Conservation (phyloP, 2,797 vertebrate genomes). For the Microchirus variegatus region DNA sequence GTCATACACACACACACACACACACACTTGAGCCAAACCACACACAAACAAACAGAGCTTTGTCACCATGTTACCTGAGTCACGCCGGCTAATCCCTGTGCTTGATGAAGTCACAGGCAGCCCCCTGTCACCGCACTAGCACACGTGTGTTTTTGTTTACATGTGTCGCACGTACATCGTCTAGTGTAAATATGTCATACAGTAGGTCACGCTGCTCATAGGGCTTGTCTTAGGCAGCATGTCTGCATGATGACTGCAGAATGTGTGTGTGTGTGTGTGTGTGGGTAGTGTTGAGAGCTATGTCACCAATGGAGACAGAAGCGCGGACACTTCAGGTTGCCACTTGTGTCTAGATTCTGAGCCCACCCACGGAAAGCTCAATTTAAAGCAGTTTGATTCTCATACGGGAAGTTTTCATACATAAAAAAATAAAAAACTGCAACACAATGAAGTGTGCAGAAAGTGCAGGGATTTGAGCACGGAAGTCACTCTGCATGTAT, state of each 20-base stretch:
- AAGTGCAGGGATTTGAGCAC: too few species aligned
- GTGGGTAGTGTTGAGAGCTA: slow-evolving; percentile 61
- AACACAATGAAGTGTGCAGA: too few species aligned
- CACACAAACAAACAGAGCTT: slow-evolving; percentile 61
- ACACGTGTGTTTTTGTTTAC: slow-evolving; percentile 26
- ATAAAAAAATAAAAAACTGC: too few species aligned
- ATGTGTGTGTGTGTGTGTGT: slow-evolving; percentile 19
- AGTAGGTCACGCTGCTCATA: slow-evolving; percentile 63
- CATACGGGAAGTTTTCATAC: neutral
- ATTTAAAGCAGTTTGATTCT: slow-evolving; percentile 27
- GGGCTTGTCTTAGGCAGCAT: slow-evolving; percentile 56
- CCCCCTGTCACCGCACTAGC: slow-evolving; percentile 49
- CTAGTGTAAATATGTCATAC: slow-evolving; percentile 73
- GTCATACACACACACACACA: slow-evolving; percentile 9
- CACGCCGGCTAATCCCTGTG: slow-evolving; percentile 70
- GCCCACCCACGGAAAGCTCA: slow-evolving; percentile 53
- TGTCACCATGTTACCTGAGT: slow-evolving; percentile 75
- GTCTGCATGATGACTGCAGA: slow-evolving; percentile 61
- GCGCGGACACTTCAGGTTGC: slow-evolving; percentile 63
- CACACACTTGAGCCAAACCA: slow-evolving; percentile 13
- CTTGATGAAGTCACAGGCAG: slow-evolving; percentile 72
- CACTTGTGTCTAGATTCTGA: slow-evolving; percentile 51
- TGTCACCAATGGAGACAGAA: slow-evolving; percentile 62
- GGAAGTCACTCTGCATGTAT: too few species aligned
- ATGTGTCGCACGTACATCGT: slow-evolving; percentile 38